Evolutionary conservation across 1,140 invertebrate species (phyloP).

Genomic region (Glossosoma conforme): DNA sequence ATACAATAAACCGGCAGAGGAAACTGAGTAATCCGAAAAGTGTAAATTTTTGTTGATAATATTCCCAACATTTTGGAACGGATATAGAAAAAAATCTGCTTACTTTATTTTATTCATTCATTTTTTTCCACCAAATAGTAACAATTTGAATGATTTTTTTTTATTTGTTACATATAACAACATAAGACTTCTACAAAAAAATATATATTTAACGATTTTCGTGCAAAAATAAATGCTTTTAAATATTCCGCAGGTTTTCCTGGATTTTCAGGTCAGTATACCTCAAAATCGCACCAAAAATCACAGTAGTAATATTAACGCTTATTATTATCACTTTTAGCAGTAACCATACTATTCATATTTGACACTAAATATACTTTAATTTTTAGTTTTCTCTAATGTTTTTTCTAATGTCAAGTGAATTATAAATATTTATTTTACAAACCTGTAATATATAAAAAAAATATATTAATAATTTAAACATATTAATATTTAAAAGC

Average conservation of each 20-base stretch:
- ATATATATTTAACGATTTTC: neutral
- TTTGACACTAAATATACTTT: too few relatives aligned
- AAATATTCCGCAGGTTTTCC: constrained; percentile 46
- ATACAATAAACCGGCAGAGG: too few relatives aligned
- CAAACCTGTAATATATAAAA: neutral
- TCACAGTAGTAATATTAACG: neutral
- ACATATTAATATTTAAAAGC: too few relatives aligned
- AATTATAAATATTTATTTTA: constrained; percentile 23
- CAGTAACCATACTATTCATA: too few relatives aligned
- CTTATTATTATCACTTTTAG: too few relatives aligned
- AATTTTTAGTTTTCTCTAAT: neutral
- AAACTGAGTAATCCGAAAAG: too few relatives aligned
- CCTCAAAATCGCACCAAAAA: neutral
- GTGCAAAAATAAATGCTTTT: constrained; percentile 26
- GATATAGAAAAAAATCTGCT: neutral
- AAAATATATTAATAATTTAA: too few relatives aligned
- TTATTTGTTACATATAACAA: neutral
- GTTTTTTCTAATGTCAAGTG: constrained; percentile 1
- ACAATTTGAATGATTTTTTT: neutral
- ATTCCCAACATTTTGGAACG: neutral
- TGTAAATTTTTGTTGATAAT: neutral
- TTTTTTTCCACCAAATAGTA: neutral
- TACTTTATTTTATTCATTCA: neutral
- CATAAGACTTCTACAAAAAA: neutral
- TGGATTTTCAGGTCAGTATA: constrained; percentile 49